phyloP scores from a whole-genome alignment of 2,113 vertebrate species.

The Prolemur simus region DNA sequence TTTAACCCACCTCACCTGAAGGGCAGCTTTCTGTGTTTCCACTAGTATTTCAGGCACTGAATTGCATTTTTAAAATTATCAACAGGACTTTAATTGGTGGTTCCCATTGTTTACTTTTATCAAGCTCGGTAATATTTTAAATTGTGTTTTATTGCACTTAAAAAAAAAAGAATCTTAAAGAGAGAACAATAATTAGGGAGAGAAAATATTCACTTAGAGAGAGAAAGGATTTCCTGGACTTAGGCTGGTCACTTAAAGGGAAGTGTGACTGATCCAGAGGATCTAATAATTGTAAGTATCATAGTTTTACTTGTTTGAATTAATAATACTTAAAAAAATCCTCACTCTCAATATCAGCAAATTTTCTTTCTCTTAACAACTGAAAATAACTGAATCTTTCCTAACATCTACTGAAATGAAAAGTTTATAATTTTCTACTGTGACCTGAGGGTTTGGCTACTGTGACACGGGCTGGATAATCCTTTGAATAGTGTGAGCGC shows the following conservation, averaged over 20 bases:
- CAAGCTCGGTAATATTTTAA: background rate
- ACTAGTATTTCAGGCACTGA: background rate
- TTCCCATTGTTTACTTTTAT: background rate
- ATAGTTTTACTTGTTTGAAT: background rate
- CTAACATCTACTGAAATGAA: background rate
- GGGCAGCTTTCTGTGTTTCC: slow-evolving; percentile 2
- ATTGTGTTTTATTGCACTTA: background rate
- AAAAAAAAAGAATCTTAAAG: background rate
- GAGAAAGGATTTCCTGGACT: background rate
- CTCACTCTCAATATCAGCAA: background rate
- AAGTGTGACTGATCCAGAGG: background rate
- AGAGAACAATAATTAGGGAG: background rate
- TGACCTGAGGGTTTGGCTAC: slow-evolving; percentile 31
- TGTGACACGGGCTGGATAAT: background rate
- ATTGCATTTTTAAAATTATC: background rate
- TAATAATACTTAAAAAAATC: background rate
- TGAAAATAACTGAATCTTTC: slow-evolving; percentile 16
- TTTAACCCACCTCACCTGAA: slow-evolving; percentile 64
- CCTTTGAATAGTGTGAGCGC: background rate
- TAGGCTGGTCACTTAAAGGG: background rate
- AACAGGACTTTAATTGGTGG: background rate
- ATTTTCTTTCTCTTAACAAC: background rate
- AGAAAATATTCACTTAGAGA: background rate
- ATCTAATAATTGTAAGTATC: slow-evolving; percentile 29
- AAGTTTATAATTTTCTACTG: slow-evolving; percentile 20